A percentile compares a stretch with the other conserved stretches of the same genome.
Conservation (phyloP, 2,113 vertebrate species). For the Gila orcuttii region DNA sequence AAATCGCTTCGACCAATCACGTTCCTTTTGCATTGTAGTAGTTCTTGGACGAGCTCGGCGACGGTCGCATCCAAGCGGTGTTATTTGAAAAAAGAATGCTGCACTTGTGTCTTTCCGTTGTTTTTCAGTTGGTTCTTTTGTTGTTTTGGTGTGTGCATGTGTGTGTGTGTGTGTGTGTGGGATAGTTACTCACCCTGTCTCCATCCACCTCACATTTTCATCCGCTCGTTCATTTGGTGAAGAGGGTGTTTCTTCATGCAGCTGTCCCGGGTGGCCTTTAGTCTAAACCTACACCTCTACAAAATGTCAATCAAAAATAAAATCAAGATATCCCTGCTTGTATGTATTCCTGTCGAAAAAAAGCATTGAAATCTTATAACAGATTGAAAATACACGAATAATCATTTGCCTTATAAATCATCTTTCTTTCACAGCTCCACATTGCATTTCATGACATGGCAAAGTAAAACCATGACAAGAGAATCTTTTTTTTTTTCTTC, state of each 20-base stretch:
- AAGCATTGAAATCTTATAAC: neutral
- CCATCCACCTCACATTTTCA: constrained; percentile 61
- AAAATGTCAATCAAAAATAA: neutral
- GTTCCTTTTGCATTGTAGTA: constrained; percentile 52
- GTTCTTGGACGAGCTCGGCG: constrained; percentile 48
- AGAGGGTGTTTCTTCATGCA: neutral
- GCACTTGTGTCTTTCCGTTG: constrained; percentile 75
- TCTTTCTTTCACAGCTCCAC: neutral
- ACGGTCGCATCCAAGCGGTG: constrained; percentile 63
- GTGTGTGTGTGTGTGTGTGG: constrained; percentile 35
- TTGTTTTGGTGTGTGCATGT: constrained; percentile 45
- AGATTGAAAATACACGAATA: neutral
- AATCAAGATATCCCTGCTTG: neutral
- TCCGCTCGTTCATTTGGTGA: neutral
- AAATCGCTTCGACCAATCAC: constrained; percentile 72
- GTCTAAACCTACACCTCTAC: neutral
- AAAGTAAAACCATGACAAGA: constrained; percentile 8
- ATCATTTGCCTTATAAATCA: neutral
- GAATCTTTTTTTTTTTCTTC: neutral
- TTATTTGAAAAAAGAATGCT: constrained; percentile 88
- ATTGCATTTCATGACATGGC: constrained; percentile 11
- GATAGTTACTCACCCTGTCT: constrained; percentile 71
- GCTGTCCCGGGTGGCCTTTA: neutral
- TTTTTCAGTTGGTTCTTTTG: neutral
- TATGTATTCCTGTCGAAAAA: neutral